A percentile compares a stretch with the other conserved stretches of the same genome.
Evolutionary conservation across 2,113 vertebrate genomes (phyloP).

Genomic region (Diadophis punctatus): DNA sequence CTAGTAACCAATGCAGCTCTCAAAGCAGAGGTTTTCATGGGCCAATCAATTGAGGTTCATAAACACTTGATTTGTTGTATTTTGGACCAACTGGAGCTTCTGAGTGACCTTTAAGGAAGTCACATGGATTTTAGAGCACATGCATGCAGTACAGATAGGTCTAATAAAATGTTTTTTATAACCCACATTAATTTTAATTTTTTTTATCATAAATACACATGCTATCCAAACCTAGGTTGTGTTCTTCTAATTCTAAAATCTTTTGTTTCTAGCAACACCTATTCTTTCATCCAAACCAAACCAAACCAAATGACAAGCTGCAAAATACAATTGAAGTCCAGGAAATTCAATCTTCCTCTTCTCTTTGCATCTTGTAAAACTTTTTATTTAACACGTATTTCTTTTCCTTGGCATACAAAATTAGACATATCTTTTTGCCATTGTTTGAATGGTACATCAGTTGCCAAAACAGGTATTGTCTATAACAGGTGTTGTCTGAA

Average conservation of each 20-base stretch:
- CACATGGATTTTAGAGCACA: not conserved
- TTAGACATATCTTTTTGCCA: not conserved
- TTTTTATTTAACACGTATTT: not conserved
- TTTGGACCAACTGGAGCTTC: too few relatives aligned
- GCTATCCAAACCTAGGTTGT: not conserved
- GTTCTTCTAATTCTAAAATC: not conserved
- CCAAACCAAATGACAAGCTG: not conserved
- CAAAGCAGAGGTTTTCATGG: not conserved
- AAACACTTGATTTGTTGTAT: too few relatives aligned
- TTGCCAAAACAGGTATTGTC: not conserved
- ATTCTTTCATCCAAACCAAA: not conserved
- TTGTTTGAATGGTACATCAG: not conserved
- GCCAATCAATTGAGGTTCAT: not conserved
- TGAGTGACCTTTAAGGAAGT: not conserved
- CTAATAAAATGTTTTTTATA: not conserved
- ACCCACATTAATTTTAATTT: not conserved
- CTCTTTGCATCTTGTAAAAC: not conserved
- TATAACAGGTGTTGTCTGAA: not conserved
- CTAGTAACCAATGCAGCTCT: not conserved
- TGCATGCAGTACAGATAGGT: not conserved
- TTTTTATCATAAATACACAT: not conserved
- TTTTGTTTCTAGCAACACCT: not conserved
- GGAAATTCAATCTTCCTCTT: not conserved
- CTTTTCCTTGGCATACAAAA: not conserved
- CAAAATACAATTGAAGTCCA: not conserved